Percentiles rank a stretch among this genome's conserved stretches.
phyloP scores from a whole-genome alignment of 2,797 vertebrate genomes.

The Hydrophis major region DNA sequence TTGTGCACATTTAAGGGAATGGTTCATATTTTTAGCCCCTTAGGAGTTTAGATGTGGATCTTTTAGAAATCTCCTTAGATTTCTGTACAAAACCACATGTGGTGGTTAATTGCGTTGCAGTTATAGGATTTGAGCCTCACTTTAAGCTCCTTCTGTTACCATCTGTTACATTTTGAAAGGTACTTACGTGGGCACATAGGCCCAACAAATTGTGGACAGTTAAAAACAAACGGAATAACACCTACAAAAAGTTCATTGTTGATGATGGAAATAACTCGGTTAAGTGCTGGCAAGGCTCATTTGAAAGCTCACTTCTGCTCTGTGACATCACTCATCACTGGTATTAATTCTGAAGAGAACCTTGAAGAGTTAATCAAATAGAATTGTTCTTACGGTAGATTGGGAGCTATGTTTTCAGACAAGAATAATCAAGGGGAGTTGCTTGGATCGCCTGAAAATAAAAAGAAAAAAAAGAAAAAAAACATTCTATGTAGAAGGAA shows the following conservation, averaged over 20 bases:
- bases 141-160: slow-evolving; percentile 35
- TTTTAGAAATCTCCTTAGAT: slow-evolving; percentile 34
- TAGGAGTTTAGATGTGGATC: slow-evolving; percentile 19
- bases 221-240: slow-evolving; percentile 22
- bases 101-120: slow-evolving; percentile 20
- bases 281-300: background rate
- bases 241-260: background rate
- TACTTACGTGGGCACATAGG: background rate
- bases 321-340: background rate
- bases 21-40: slow-evolving; percentile 42
- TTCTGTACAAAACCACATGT: slow-evolving; percentile 9
- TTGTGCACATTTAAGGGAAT: background rate
- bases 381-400: background rate
- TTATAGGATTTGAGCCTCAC: slow-evolving; percentile 32
- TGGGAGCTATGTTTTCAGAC: background rate
- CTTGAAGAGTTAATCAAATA: background rate
- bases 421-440: background rate
- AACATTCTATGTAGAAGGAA: background rate
- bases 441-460: background rate
- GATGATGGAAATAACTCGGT: background rate
- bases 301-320: background rate
- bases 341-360: background rate
- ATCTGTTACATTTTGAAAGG: slow-evolving; percentile 4
- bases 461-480: background rate
- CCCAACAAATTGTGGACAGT: slow-evolving; percentile 15